phyloP scores from a whole-genome alignment of 2,797 vertebrate species.

The Sitta carolinensis region DNA sequence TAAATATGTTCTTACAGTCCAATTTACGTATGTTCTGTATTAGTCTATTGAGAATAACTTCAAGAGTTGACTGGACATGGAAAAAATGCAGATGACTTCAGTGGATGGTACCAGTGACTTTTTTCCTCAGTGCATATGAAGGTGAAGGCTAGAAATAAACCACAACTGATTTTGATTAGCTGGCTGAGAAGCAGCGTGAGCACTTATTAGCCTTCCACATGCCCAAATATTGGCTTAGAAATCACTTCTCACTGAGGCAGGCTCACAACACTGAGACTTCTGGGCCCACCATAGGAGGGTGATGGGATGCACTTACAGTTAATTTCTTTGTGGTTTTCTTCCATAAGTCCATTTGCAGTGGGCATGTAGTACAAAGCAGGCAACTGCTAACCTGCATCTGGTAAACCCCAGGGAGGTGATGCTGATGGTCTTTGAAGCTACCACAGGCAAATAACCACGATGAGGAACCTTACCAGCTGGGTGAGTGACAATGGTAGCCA shows the following conservation, averaged over 20 bases:
- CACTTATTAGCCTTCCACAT: not conserved
- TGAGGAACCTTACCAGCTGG: not conserved
- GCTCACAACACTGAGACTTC: not conserved
- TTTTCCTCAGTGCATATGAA: not conserved
- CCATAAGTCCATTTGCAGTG: not conserved
- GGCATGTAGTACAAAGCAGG: not conserved
- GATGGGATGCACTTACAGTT: not conserved
- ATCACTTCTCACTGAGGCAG: not conserved
- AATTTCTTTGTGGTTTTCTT: slow-evolving; percentile 51
- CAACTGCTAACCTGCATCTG: slow-evolving; percentile 8
- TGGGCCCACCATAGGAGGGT: not conserved
- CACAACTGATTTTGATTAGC: slow-evolving; percentile 13
- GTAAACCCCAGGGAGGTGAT: slow-evolving; percentile 14
- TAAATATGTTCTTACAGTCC: not conserved
- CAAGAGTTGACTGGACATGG: not conserved
- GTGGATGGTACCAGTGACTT: not conserved
- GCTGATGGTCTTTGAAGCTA: slow-evolving; percentile 38
- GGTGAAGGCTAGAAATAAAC: not conserved
- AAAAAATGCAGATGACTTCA: not conserved
- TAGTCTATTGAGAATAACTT: slow-evolving; percentile 34
- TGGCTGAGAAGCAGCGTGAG: not conserved
- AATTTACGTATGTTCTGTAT: slow-evolving; percentile 45
- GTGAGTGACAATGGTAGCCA: not conserved
- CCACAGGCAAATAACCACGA: not conserved
- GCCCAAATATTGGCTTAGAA: slow-evolving; percentile 31